Conservation (phyloP, 2,888 invertebrate genomes). For the Agrotis puta region DNA sequence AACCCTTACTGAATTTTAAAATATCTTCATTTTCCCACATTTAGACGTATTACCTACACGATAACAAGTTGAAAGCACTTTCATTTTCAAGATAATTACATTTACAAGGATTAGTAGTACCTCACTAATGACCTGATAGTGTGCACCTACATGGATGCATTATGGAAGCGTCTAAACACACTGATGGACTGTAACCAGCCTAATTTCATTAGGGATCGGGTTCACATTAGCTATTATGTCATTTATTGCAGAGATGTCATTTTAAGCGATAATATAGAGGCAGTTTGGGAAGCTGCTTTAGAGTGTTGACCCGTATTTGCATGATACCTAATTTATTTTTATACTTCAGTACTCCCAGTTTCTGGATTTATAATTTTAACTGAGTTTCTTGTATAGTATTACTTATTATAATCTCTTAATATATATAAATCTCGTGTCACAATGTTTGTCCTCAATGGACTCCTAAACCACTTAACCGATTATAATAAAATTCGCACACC, state of each 20-base stretch:
- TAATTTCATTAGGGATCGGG: conserved; percentile 45
- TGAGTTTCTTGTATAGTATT: too few species aligned
- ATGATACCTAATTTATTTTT: too few species aligned
- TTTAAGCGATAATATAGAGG: neutral
- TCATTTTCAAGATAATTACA: conserved; percentile 48
- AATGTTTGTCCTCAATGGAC: too few species aligned
- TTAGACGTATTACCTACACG: neutral
- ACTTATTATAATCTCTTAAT: too few species aligned
- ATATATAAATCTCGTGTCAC: too few species aligned
- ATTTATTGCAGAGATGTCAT: conserved; percentile 28
- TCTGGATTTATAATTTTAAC: too few species aligned
- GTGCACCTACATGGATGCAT: conserved; percentile 11
- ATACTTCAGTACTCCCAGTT: too few species aligned
- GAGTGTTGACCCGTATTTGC: neutral
- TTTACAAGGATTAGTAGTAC: conserved; percentile 38
- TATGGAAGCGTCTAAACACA: too few species aligned
- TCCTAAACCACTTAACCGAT: too few species aligned
- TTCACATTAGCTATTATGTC: conserved; percentile 35
- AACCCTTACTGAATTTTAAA: too few species aligned
- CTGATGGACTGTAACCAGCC: conserved; percentile 45
- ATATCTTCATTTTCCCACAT: too few species aligned
- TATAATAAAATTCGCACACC: too few species aligned
- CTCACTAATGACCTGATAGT: conserved; percentile 48
- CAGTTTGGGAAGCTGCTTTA: neutral
- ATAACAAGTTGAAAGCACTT: conserved; percentile 53